Evolutionary conservation across 2,797 vertebrate species (phyloP), one percentile per base, ranked within the genome.

Genomic region (Helicolenus hilgendorfi): DNA sequence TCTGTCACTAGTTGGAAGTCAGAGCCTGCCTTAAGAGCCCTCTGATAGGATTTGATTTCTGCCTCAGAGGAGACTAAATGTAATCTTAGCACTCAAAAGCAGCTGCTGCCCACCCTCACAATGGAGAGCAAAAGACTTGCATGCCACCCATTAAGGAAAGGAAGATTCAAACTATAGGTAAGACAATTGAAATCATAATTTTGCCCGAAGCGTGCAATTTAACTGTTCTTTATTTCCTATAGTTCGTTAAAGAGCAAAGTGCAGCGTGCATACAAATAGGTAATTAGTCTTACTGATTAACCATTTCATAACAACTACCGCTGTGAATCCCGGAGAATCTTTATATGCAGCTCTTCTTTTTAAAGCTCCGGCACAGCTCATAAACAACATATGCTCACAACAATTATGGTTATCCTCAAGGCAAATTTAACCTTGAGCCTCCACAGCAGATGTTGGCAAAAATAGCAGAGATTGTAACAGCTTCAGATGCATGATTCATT

Each of bases 311-410:
- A 35, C 24, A 68, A 4, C 11, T n/a, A 64, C 31, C 29, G 29
- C 58, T 58, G 22, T 67, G 29, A 85, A 72, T 79, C 35, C 71
- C 7, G 63, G 70, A 79, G 59, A 55, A 56, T 73, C 69, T 45
- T 71, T 79, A 60, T 80, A 75, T 76, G 63, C 78, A 76, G 60
- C 56, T 70, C 60, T 86, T 88, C 18, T 78, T 89, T 89, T 88
- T 67, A 87, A 90, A 79, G 89, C 78, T 91, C 59, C 87, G 79
- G 82, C 74, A 73, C 22, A 86, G 41, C 91, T 94, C 91, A 94
- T 95, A 97, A 97, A 97, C 96, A 97, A 91, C 96, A 97, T 97
- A 97, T 97, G 97, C 92, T 96, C 79, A 22, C 70, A 91, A 96
- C 92, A 96, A 96, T 96, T 92, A 91, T 7, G 59, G 56, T 78